Conservation (phyloP, 2,797 vertebrate species). For the Hemitrygon akajei region DNA sequence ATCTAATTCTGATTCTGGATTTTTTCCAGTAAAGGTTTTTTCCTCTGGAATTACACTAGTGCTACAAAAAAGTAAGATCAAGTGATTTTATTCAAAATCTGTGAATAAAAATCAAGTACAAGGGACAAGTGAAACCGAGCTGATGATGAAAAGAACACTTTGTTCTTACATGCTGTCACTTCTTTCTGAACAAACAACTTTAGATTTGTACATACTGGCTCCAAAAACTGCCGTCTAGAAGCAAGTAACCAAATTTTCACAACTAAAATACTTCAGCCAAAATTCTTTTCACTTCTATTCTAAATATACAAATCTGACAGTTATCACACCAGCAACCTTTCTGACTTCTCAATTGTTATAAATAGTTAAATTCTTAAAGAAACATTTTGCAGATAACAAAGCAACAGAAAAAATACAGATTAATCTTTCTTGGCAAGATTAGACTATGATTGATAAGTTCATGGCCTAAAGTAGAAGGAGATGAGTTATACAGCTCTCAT, state of each 20-base stretch:
- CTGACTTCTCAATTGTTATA: not conserved
- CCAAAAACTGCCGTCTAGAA: conserved; percentile 29
- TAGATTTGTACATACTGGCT: conserved; percentile 37
- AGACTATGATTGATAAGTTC: too few relatives aligned
- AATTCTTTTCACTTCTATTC: conserved; percentile 3
- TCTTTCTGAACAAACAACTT: conserved; percentile 50
- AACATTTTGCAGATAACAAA: not conserved
- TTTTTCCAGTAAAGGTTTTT: not conserved
- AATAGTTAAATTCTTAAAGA: not conserved
- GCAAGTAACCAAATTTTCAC: conserved; percentile 27
- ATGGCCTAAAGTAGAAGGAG: too few relatives aligned
- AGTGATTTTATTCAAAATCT: conserved; percentile 27
- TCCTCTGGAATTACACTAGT: conserved; percentile 26
- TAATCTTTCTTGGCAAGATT: conserved; percentile 14
- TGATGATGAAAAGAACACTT: conserved; percentile 54
- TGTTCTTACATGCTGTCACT: conserved; percentile 46
- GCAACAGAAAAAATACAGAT: not conserved
- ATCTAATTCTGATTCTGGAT: not conserved
- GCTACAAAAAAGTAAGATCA: not conserved
- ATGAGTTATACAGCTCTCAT: too few relatives aligned
- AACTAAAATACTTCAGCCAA: not conserved
- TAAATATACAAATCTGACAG: not conserved
- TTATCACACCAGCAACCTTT: not conserved
- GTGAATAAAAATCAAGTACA: conserved; percentile 32
- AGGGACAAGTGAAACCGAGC: conserved; percentile 16